phyloP scores from a whole-genome alignment of 2,888 invertebrate species.

The Drosophila robusta region DNA sequence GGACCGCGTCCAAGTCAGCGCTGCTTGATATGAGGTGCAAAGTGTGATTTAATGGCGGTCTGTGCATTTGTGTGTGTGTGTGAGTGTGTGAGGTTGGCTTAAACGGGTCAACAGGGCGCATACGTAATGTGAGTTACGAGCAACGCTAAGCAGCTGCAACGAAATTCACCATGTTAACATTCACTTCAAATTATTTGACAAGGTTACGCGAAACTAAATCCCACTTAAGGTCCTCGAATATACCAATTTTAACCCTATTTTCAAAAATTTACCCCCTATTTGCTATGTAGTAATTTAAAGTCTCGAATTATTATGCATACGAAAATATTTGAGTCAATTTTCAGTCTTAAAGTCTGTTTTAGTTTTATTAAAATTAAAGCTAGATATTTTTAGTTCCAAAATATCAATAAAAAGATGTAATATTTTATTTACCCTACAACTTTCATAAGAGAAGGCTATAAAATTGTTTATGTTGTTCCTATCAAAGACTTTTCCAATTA shows the following conservation, averaged over 20 bases:
- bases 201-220: neutral
- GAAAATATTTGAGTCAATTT: neutral
- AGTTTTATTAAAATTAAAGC: too few relatives aligned
- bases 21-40: constrained; percentile 62
- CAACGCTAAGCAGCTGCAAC: constrained; percentile 10
- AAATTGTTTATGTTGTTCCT: too few relatives aligned
- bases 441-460: too few relatives aligned
- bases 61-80: constrained; percentile 1
- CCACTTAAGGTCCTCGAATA: neutral
- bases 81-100: constrained; percentile 23
- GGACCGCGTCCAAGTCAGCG: constrained; percentile 29
- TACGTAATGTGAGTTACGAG: constrained; percentile 48
- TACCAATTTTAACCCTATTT: neutral
- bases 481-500: too few relatives aligned
- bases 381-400: too few relatives aligned
- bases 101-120: constrained; percentile 52
- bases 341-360: too few relatives aligned
- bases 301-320: neutral
- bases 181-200: constrained; percentile 11
- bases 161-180: constrained; percentile 5
- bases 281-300: neutral
- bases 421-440: too few relatives aligned
- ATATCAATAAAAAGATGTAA: too few relatives aligned
- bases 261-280: neutral
- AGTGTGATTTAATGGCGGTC: constrained; percentile 60